Conservation (phyloP, 92 coral and sea anemone genomes). For the Isaurus tuberculatus region DNA sequence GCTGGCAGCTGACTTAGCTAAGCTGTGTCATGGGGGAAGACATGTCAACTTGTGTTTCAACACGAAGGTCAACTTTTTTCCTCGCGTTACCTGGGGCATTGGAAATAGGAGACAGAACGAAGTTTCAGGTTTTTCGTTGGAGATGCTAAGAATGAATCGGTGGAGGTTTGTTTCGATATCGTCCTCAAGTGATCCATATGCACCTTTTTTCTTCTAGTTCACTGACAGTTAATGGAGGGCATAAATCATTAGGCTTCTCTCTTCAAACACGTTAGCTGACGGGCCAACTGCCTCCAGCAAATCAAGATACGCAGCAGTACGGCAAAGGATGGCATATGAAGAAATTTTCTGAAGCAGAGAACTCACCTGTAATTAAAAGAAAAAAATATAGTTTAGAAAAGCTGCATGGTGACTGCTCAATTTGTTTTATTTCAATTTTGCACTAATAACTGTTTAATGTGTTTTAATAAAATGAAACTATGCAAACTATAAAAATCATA, state of each 20-base stretch:
- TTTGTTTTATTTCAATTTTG: background rate
- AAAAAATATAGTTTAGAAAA: background rate
- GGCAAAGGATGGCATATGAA: conserved; percentile 40
- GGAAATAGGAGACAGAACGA: conserved; percentile 11
- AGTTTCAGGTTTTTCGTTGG: background rate
- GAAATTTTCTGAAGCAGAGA: conserved; percentile 16
- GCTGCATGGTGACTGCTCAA: background rate
- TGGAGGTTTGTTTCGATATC: conserved; percentile 39
- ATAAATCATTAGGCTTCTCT: conserved; percentile 37
- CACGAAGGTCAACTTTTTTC: conserved; percentile 16
- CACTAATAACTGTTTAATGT: background rate
- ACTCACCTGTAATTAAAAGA: conserved; percentile 34
- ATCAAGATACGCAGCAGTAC: conserved; percentile 48
- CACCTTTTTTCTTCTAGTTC: conserved; percentile 20
- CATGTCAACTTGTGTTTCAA: conserved; percentile 34
- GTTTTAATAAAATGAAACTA: conserved; percentile 1
- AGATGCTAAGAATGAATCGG: conserved; percentile 24
- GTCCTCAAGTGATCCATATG: conserved; percentile 22
- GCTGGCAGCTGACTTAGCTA: conserved; percentile 8
- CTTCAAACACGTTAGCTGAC: conserved; percentile 49
- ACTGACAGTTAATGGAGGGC: conserved; percentile 29
- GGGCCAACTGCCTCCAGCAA: conserved; percentile 47
- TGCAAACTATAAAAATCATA: conserved; percentile 2
- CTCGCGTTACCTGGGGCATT: conserved; percentile 48
- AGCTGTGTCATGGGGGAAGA: conserved; percentile 7